Percentiles rank a stretch among this genome's conserved stretches.
Evolutionary conservation across 2,113 vertebrate species (phyloP).

Genomic region (Hippopotamus amphibius): DNA sequence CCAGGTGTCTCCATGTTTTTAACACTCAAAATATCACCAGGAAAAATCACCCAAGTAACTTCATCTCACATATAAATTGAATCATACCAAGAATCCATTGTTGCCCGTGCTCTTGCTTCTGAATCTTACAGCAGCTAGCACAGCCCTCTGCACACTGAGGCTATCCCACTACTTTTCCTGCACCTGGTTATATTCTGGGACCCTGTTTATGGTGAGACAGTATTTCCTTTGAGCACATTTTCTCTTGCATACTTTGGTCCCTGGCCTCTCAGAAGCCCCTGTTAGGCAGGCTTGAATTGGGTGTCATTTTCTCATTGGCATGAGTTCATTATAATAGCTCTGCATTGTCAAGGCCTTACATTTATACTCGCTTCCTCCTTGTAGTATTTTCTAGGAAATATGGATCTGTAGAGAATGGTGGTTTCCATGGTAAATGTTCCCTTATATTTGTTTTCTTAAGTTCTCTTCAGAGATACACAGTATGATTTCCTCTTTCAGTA

Average conservation of each 20-base stretch:
- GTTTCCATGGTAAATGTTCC: constrained; percentile 74
- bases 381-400: constrained; percentile 64
- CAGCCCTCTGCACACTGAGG: neutral
- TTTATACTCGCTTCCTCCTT: constrained; percentile 51
- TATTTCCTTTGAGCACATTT: constrained; percentile 16
- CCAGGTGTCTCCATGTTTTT: neutral
- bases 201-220: neutral
- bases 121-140: neutral
- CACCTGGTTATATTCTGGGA: neutral
- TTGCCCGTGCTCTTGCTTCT: neutral
- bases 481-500: constrained; percentile 72
- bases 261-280: neutral
- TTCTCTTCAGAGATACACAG: constrained; percentile 68
- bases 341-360: constrained; percentile 38
- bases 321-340: constrained; percentile 15
- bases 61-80: constrained; percentile 10
- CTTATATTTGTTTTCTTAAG: constrained; percentile 69
- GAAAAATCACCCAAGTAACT: constrained; percentile 19
- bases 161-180: neutral
- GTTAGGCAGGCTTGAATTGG: constrained; percentile 6
- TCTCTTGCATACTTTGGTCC: neutral
- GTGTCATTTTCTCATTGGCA: neutral
- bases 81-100: constrained; percentile 16
- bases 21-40: constrained; percentile 17
- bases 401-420: constrained; percentile 64